A percentile compares a stretch with the other conserved stretches of the same genome.
Conservation (phyloP, 2,888 invertebrate species). For the Aphelenchoides bicaudatus region DNA sequence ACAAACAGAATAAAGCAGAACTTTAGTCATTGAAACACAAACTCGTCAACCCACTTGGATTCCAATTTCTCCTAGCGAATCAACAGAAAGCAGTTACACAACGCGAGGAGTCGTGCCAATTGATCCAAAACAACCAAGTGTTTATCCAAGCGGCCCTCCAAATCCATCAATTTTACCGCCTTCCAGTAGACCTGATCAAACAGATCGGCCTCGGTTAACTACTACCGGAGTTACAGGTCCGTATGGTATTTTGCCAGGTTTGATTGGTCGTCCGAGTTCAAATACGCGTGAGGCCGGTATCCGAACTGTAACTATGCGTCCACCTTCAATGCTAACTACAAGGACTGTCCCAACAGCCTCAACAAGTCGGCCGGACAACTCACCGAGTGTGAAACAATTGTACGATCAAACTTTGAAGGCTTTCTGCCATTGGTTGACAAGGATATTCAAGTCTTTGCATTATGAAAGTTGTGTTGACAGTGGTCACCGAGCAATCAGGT, state of each 20-base stretch:
- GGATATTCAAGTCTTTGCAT: slow-evolving; percentile 52
- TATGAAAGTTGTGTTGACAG: slow-evolving; percentile 52
- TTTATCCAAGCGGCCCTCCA: slow-evolving; percentile 1
- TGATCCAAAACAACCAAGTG: background rate
- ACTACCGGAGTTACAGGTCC: slow-evolving; percentile 9
- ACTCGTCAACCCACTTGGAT: slow-evolving; percentile 14
- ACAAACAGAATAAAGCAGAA: background rate
- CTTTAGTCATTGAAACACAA: slow-evolving; percentile 13
- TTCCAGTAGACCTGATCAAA: background rate
- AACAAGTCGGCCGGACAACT: background rate
- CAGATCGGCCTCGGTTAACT: background rate
- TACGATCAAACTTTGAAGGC: slow-evolving; percentile 56
- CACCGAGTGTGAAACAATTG: slow-evolving; percentile 34
- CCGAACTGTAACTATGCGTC: slow-evolving; percentile 23
- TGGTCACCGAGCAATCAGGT: slow-evolving; percentile 55
- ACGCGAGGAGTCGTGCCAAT: background rate
- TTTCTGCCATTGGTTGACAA: slow-evolving; percentile 57
- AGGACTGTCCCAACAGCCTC: slow-evolving; percentile 12
- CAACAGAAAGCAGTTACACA: slow-evolving; percentile 5
- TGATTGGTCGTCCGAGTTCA: slow-evolving; percentile 9
- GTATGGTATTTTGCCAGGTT: slow-evolving; percentile 9
- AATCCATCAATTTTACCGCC: background rate
- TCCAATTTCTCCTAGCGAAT: slow-evolving; percentile 15
- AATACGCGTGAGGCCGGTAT: background rate
- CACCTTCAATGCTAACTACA: slow-evolving; percentile 11